phyloP scores from a whole-genome alignment of 1,140 invertebrate species.

The Heliconius congener region DNA sequence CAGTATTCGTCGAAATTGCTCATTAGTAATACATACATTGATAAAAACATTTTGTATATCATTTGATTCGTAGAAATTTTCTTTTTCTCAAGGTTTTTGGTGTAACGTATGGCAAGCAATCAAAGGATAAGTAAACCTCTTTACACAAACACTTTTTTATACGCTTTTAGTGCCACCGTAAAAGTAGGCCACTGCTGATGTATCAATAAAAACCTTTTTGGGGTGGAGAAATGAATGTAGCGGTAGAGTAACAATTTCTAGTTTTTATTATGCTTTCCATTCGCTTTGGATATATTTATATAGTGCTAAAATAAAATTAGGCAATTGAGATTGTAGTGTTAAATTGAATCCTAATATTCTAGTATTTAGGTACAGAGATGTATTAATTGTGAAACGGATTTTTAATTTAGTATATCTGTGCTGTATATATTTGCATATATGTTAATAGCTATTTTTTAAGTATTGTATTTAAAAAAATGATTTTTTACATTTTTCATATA shows the following conservation, averaged over 20 bases:
- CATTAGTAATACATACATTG: not conserved
- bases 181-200: slow-evolving; percentile 30
- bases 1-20: no score
- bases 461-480: no score
- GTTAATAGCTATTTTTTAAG: no score
- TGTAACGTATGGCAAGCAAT: slow-evolving; percentile 62
- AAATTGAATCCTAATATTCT: not conserved
- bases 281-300: not conserved
- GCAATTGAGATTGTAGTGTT: not conserved
- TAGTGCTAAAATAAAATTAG: not conserved
- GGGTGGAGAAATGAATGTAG: slow-evolving; percentile 4
- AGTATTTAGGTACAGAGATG: no score
- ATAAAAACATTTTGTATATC: not conserved
- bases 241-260: slow-evolving; percentile 17
- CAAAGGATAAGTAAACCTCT: slow-evolving; percentile 64
- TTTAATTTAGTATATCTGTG: not conserved
- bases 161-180: slow-evolving; percentile 49
- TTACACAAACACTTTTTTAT: slow-evolving; percentile 56
- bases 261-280: not conserved
- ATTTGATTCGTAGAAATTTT: slow-evolving; percentile 34
- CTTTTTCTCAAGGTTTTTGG: slow-evolving; percentile 27
- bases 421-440: no score
- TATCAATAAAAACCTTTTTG: slow-evolving; percentile 35
- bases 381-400: no score
- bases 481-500: no score